These are phyloP conservation scores for Strigamia maritima DNA, from an alignment of 2,888 invertebrate genomes.

Conservation along the genomic window DNA sequence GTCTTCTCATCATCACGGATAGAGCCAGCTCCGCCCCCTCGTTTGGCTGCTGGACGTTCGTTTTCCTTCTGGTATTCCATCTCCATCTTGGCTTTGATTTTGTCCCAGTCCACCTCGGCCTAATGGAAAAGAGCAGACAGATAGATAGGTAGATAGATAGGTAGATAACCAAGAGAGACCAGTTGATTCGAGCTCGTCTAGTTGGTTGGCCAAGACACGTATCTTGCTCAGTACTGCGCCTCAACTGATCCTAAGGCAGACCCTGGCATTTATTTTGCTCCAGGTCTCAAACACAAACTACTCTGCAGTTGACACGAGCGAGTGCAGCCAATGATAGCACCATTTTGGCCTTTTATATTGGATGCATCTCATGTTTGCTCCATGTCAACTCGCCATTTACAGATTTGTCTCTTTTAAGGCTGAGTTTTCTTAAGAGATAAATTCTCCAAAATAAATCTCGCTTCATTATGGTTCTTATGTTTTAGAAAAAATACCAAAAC, in stretches of 20 bases:
- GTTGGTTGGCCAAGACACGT: background rate
- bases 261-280: background rate
- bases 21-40: background rate
- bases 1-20: constrained; percentile 28
- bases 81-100: constrained; percentile 55
- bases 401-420: background rate
- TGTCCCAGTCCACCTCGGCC: constrained; percentile 56
- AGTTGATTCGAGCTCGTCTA: constrained; percentile 20
- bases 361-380: constrained; percentile 9
- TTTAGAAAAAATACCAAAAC: too few species aligned
- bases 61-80: constrained; percentile 51
- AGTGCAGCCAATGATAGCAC: constrained; percentile 15
- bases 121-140: constrained; percentile 46
- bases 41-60: constrained; percentile 40
- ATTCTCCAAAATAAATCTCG: background rate
- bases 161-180: background rate
- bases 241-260: background rate
- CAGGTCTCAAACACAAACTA: background rate
- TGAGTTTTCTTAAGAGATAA: background rate
- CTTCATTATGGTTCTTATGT: too few species aligned
- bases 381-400: constrained; percentile 5
- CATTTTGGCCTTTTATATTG: constrained; percentile 15
- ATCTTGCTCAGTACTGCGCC: background rate
- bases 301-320: constrained; percentile 10
- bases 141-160: background rate